Conservation (phyloP, 2,888 invertebrate genomes). For the Lagria hirta region DNA sequence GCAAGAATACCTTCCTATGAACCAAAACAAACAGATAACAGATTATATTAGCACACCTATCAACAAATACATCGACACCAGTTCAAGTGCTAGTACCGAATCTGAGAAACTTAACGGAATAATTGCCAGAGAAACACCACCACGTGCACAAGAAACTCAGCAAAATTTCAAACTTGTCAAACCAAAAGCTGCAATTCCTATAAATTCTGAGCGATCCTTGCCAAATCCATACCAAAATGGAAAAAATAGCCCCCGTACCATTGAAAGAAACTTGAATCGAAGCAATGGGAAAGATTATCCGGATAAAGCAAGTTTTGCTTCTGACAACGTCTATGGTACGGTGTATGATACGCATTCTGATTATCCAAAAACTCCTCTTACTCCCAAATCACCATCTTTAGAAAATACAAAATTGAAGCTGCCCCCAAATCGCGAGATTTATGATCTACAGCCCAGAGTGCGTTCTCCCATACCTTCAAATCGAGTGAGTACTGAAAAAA, state of each 20-base stretch:
- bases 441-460: slow-evolving; percentile 47
- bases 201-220: slow-evolving; percentile 49
- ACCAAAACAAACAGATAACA: slow-evolving; percentile 34
- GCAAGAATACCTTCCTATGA: slow-evolving; percentile 44
- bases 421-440: slow-evolving; percentile 48
- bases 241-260: slow-evolving; percentile 29
- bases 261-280: slow-evolving; percentile 28
- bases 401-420: slow-evolving; percentile 49
- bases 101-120: slow-evolving; percentile 42
- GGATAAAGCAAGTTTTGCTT: slow-evolving; percentile 11
- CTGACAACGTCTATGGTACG: slow-evolving; percentile 48
- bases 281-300: slow-evolving; percentile 22
- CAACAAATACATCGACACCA: slow-evolving; percentile 49
- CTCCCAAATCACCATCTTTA: slow-evolving; percentile 40
- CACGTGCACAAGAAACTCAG: slow-evolving; percentile 45
- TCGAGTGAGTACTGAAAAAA: slow-evolving; percentile 49
- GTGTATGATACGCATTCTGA: slow-evolving; percentile 36
- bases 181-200: slow-evolving; percentile 51
- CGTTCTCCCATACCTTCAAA: slow-evolving; percentile 51
- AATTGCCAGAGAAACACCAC: slow-evolving; percentile 42
- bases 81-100: slow-evolving; percentile 50
- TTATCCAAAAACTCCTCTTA: slow-evolving; percentile 10
- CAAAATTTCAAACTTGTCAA: slow-evolving; percentile 48
- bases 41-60: slow-evolving; percentile 40
- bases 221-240: slow-evolving; percentile 49